Conservation (phyloP, 2,797 vertebrate species). For the Sebastes taczanowskii region DNA sequence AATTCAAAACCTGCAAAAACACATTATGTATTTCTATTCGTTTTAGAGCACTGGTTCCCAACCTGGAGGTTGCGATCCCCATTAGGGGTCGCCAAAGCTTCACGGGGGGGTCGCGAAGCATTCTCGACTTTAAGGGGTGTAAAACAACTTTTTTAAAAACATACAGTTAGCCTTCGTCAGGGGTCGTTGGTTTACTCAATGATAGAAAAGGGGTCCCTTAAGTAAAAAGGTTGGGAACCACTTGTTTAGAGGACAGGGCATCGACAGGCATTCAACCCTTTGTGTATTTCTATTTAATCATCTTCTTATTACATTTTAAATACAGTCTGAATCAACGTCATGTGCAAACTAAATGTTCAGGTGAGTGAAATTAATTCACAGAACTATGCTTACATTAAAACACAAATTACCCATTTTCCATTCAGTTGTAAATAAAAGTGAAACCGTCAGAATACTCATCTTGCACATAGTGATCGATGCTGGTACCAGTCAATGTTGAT, state of each 20-base stretch:
- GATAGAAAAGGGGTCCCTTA: no score
- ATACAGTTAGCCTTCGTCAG: no score
- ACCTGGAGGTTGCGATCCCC: no score
- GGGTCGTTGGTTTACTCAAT: no score
- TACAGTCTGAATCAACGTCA: not conserved
- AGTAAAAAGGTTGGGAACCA: no score
- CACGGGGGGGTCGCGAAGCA: no score
- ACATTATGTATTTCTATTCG: not conserved
- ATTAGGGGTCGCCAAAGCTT: no score
- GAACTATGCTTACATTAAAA: not conserved
- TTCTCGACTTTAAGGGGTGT: no score
- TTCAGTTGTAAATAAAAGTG: not conserved
- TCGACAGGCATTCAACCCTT: not conserved
- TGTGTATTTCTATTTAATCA: not conserved
- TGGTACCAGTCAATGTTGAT: constrained; percentile 34
- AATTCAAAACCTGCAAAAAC: not conserved
- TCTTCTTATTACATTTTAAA: not conserved
- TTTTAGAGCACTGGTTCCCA: not conserved
- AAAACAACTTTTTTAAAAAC: no score
- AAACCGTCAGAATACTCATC: constrained; percentile 22
- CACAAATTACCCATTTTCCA: not conserved
- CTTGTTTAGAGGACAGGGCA: not conserved
- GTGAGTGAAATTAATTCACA: not conserved
- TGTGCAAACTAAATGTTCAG: not conserved
- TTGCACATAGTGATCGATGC: constrained; percentile 43